Evolutionary conservation across 2,797 vertebrate genomes (phyloP).

Genomic region (Centropyge bicolor): DNA sequence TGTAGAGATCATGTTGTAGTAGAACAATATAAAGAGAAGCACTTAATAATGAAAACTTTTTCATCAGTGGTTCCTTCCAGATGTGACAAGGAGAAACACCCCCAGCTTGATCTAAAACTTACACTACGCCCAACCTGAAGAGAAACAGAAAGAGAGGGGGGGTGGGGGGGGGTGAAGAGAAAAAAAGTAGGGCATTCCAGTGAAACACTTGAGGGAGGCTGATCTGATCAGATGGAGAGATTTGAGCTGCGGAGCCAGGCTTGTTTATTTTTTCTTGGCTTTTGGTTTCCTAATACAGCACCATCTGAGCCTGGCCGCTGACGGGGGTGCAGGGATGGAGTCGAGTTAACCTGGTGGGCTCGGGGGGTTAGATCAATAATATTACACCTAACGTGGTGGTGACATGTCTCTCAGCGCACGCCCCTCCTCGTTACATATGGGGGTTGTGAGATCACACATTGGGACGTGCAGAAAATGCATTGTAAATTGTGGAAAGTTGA

Average conservation of each 20-base stretch:
- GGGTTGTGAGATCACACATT: neutral
- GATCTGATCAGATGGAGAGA: constrained; percentile 74
- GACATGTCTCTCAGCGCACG: constrained; percentile 36
- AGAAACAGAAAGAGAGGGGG: constrained; percentile 21
- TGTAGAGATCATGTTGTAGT: neutral
- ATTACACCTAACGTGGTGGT: constrained; percentile 37
- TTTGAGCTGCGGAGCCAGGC: constrained; percentile 57
- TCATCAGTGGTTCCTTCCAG: neutral
- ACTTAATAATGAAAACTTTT: neutral
- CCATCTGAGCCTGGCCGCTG: constrained; percentile 24
- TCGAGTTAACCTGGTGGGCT: constrained; percentile 3
- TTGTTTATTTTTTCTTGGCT: constrained; percentile 72
- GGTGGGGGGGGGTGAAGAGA: neutral
- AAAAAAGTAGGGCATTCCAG: constrained; percentile 58
- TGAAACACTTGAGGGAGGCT: constrained; percentile 55
- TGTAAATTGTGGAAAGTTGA: constrained; percentile 2
- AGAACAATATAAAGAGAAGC: neutral
- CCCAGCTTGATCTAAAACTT: neutral
- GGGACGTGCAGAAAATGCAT: neutral
- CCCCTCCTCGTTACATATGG: neutral
- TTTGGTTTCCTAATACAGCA: constrained; percentile 64
- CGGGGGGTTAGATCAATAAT: constrained; percentile 46
- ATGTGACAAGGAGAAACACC: neutral
- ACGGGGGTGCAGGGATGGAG: constrained; percentile 14
- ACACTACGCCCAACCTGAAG: neutral